Evolutionary conservation across 2,888 invertebrate species (phyloP), one percentile per base, ranked within the genome.

Genomic region (Seladonia tumulorum): DNA sequence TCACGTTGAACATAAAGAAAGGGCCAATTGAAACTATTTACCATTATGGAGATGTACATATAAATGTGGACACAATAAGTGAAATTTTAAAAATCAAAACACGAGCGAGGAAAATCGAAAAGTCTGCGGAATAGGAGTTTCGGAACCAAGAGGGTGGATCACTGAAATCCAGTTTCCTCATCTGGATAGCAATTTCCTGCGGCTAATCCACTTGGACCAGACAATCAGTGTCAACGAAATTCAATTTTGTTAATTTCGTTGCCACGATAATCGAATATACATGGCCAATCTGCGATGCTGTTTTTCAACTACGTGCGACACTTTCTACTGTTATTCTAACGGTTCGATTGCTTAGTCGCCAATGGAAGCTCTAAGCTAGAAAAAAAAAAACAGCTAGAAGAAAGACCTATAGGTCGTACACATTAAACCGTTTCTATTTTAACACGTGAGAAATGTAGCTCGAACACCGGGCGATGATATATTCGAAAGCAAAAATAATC

Each of bases 131-230:
- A 16, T 63, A 25, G 77, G 74, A 66, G 66, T 77, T 70, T 76
- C 29, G 73, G 75, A 85, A 76, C 22, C 57, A 49, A 76, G 63
- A 57, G 63, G 72, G 14, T 57, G 74, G 78, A 89, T 89, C 89
- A 87, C 89, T 90, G 89, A 82, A 76, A 84, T 83, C 75, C 76
- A 60, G 81, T 83, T 91, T 87, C 87, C 87, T 79, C 73, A 75
- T 71, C 47, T 72, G 71, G 53, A 76, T 73, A 63, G 60, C 86
- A 90, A 90, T 90, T 87, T 90, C 83, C 81, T 60, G 79, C 12
- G 71, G 63, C 53, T 45, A 63, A 79, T 35, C 42, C 70, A 73
- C 47, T 53, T 35, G 8, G 63, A 18, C 63, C 29, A 68, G 49
- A 80, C 82, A 79, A 83, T 49, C 68, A 22, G 42, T 42, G 35